Evolutionary conservation across 2,888 invertebrate genomes (phyloP).

Genomic region (Eristalis intricaria): DNA sequence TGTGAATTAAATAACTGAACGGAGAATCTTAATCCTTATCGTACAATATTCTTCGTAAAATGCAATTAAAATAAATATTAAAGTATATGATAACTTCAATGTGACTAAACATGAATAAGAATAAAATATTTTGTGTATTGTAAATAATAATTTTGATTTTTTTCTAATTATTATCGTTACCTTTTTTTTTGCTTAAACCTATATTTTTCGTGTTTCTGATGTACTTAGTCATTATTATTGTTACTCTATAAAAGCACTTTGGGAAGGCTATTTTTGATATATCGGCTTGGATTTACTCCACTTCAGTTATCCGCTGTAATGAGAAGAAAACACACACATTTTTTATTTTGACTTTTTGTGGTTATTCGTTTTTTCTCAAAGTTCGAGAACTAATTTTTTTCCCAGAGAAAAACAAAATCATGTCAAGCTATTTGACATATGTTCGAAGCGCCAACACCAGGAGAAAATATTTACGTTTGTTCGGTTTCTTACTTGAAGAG

Average conservation of each 20-base stretch:
- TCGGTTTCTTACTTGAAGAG: constrained; percentile 52
- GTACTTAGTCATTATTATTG: constrained; percentile 27
- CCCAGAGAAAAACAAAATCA: not conserved
- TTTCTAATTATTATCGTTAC: not conserved
- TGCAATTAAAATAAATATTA: constrained; percentile 60
- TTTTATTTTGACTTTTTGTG: not conserved
- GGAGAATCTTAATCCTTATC: constrained; percentile 18
- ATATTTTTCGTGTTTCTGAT: not conserved
- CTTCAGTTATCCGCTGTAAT: constrained; percentile 56
- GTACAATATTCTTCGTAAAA: constrained; percentile 35
- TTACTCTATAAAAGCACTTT: constrained; percentile 59
- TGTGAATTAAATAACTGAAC: constrained; percentile 41
- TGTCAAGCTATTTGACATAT: not conserved
- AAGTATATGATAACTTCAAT: constrained; percentile 23
- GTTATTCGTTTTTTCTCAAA: not conserved
- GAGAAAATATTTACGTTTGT: not conserved
- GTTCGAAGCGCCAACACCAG: constrained; percentile 38
- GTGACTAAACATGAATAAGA: constrained; percentile 34
- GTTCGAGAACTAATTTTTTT: not conserved
- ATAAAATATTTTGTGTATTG: constrained; percentile 23
- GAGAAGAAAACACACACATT: constrained; percentile 9
- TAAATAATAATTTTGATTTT: not conserved
- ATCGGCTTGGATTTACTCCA: not conserved
- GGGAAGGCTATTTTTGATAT: constrained; percentile 55
- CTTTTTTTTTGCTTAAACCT: not conserved